Evolutionary conservation across 2,797 vertebrate species (phyloP).

Genomic region (Sciaenops ocellatus): DNA sequence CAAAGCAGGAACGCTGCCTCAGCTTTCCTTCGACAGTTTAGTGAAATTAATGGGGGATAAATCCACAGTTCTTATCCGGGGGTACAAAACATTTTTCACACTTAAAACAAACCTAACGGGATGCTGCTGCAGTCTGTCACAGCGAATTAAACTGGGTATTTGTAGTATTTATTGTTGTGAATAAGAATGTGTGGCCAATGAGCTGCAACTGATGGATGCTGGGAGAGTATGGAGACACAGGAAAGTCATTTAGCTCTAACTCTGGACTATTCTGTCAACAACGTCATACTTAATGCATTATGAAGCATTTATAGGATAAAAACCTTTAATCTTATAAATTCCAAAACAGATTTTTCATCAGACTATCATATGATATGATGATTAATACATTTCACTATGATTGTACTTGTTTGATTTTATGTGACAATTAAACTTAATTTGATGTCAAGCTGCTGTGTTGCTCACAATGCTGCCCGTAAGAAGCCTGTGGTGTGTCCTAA

Average conservation of each 20-base stretch:
- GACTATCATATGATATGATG: slow-evolving; percentile 10
- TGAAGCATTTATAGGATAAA: background rate
- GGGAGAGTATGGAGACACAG: background rate
- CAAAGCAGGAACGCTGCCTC: background rate
- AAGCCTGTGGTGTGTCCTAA: slow-evolving; percentile 35
- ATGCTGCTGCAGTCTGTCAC: background rate
- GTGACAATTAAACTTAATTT: too few species aligned
- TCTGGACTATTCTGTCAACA: background rate
- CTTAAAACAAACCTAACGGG: background rate
- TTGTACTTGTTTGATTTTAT: too few species aligned
- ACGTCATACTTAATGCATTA: background rate
- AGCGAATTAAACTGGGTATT: background rate
- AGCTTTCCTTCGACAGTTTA: slow-evolving; percentile 4
- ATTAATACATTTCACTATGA: too few species aligned
- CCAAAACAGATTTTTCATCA: background rate
- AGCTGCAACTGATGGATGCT: slow-evolving; percentile 10
- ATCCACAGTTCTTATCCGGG: background rate
- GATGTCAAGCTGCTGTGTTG: slow-evolving; percentile 28
- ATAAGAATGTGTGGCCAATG: background rate
- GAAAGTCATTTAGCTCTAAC: background rate
- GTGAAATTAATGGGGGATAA: slow-evolving; percentile 4
- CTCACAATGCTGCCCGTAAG: slow-evolving; percentile 9
- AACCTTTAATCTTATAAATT: background rate
- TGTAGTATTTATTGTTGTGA: background rate
- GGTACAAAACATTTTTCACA: background rate